Percentiles rank a stretch among this genome's conserved stretches.
phyloP scores from a whole-genome alignment of 1,140 invertebrate genomes.

The Drosophila teissieri region DNA sequence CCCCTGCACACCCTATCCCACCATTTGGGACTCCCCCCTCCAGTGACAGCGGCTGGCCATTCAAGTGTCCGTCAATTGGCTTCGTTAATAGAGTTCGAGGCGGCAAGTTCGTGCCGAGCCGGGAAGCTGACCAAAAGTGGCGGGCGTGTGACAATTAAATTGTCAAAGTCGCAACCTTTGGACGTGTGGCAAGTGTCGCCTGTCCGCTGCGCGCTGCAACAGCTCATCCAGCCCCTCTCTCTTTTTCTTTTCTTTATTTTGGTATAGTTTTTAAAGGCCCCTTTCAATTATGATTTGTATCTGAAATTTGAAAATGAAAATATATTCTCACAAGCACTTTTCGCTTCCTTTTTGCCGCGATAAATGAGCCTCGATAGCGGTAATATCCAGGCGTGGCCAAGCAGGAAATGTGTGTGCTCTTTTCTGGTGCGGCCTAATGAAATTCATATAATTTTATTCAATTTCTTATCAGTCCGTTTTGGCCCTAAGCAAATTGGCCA shows the following conservation, averaged over 20 bases:
- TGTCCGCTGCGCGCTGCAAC: slow-evolving; percentile 10
- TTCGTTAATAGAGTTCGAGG: slow-evolving; percentile 79
- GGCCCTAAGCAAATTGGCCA: slow-evolving; percentile 56
- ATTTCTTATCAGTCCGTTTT: slow-evolving; percentile 71
- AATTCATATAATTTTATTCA: slow-evolving; percentile 81
- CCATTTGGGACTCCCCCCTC: neutral
- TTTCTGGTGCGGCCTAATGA: slow-evolving; percentile 53
- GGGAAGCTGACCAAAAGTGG: slow-evolving; percentile 69
- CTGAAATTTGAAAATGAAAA: slow-evolving; percentile 41
- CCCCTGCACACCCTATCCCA: neutral
- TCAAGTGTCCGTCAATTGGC: slow-evolving; percentile 82
- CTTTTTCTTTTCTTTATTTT: neutral
- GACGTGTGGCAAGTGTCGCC: slow-evolving; percentile 78
- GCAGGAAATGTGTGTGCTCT: slow-evolving; percentile 36
- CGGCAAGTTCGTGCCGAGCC: slow-evolving; percentile 50
- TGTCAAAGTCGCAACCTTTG: slow-evolving; percentile 70
- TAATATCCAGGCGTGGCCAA: slow-evolving; percentile 61
- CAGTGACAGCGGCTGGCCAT: slow-evolving; percentile 67
- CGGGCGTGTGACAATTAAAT: slow-evolving; percentile 83
- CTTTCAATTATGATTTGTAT: slow-evolving; percentile 80
- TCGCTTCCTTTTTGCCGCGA: slow-evolving; percentile 34
- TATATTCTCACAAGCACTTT: slow-evolving; percentile 53
- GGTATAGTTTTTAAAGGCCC: slow-evolving; percentile 1
- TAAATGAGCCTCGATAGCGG: slow-evolving; percentile 73
- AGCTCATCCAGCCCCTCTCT: slow-evolving; percentile 15